A percentile compares a stretch with the other conserved stretches of the same genome.
Conservation (phyloP, 2,888 invertebrate species). For the Cyaniris semiargus region DNA sequence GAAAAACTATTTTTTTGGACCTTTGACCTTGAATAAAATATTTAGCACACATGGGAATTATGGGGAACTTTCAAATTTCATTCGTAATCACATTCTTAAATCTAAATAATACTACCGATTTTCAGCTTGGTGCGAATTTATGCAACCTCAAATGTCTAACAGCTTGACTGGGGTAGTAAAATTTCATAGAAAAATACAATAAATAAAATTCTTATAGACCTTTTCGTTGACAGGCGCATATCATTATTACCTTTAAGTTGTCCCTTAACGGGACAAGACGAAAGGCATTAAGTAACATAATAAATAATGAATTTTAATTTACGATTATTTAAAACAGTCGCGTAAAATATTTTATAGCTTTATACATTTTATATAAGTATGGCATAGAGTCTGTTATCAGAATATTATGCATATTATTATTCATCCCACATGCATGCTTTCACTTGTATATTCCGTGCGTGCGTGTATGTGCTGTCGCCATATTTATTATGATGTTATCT, state of each 20-base stretch:
- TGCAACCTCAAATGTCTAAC: too few relatives aligned
- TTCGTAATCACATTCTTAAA: too few relatives aligned
- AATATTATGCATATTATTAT: conserved; percentile 30
- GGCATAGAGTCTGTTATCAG: conserved; percentile 15
- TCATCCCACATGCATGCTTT: conserved; percentile 27
- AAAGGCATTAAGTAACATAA: conserved; percentile 4
- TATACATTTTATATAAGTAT: conserved; percentile 23
- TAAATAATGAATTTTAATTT: conserved; percentile 29
- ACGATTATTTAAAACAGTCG: conserved; percentile 29
- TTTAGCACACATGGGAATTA: too few relatives aligned
- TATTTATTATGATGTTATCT: conserved; percentile 32
- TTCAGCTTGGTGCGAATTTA: too few relatives aligned
- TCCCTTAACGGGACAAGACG: neutral
- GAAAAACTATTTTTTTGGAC: too few relatives aligned
- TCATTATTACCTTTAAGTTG: neutral
- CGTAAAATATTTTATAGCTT: conserved; percentile 30
- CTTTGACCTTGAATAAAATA: too few relatives aligned
- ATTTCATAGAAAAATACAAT: neutral
- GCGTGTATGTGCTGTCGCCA: conserved; percentile 22
- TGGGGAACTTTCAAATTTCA: too few relatives aligned
- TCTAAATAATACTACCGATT: too few relatives aligned
- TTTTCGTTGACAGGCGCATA: conserved; percentile 11
- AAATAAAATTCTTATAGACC: neutral
- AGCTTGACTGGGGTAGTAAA: too few relatives aligned
- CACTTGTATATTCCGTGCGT: conserved; percentile 26